phyloP scores from a whole-genome alignment of 2,113 vertebrate species.

The Hystrix cristata region DNA sequence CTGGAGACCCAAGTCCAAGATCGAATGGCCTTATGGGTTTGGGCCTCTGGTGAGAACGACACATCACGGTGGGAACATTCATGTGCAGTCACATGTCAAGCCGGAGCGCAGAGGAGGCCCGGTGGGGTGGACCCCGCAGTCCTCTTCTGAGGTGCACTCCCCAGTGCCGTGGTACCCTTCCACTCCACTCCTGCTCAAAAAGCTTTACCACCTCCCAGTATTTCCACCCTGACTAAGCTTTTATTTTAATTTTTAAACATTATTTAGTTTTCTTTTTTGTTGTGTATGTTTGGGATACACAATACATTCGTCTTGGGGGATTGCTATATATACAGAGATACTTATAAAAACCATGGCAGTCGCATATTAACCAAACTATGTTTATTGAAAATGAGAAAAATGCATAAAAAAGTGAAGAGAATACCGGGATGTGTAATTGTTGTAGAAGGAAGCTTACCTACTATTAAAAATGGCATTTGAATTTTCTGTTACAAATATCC shows the following conservation, averaged over 20 bases:
- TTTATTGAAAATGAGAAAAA: constrained; percentile 11
- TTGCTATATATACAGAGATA: neutral
- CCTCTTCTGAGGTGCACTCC: neutral
- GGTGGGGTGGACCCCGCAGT: no score
- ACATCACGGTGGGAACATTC: neutral
- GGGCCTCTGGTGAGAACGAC: neutral
- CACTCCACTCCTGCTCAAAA: accelerated
- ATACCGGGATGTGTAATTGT: neutral
- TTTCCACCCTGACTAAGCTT: neutral
- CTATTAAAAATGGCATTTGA: neutral
- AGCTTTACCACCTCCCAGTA: neutral
- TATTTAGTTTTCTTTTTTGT: neutral
- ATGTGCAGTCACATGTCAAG: neutral
- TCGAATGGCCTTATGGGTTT: neutral
- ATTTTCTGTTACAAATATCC: neutral
- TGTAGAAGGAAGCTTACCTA: neutral
- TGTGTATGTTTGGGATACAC: neutral
- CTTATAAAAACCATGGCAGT: neutral
- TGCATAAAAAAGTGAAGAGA: neutral
- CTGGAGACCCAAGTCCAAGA: neutral
- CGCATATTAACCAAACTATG: neutral
- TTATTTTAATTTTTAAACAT: neutral
- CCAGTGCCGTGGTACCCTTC: neutral
- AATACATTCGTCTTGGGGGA: neutral
- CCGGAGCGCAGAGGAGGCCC: neutral